Conservation (phyloP, 2,888 invertebrate genomes). For the Tolmerus cingulatus region DNA sequence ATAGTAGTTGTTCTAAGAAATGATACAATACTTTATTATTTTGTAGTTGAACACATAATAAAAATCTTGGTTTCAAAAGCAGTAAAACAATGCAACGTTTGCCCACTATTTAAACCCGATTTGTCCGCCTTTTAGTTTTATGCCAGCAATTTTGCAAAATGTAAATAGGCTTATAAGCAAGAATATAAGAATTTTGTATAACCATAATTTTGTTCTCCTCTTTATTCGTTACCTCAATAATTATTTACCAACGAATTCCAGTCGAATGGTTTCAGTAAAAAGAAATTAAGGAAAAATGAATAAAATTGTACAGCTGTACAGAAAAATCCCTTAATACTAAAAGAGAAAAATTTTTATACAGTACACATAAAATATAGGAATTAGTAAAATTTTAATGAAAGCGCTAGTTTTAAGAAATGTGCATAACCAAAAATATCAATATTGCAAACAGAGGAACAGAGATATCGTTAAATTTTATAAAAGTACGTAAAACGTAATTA, state of each 20-base stretch:
- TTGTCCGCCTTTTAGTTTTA: neutral
- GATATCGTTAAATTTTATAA: conserved; percentile 26
- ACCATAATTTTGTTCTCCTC: neutral
- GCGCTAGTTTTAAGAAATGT: neutral
- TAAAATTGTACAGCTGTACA: conserved; percentile 26
- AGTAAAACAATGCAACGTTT: neutral
- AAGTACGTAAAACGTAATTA: neutral
- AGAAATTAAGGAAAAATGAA: neutral
- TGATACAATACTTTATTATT: neutral
- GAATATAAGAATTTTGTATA: neutral
- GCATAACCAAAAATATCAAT: conserved; percentile 1
- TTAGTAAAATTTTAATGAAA: conserved; percentile 23
- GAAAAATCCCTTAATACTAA: neutral
- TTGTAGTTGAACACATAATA: neutral
- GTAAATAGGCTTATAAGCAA: neutral
- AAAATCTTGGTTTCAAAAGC: neutral
- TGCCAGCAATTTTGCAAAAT: neutral
- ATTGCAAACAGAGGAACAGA: neutral
- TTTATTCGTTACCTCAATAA: neutral
- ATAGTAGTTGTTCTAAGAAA: neutral
- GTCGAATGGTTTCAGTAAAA: conserved; percentile 25
- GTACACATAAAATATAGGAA: neutral
- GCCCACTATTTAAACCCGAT: neutral
- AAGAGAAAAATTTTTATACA: conserved; percentile 2
- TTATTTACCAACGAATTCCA: conserved; percentile 27